phyloP scores from a whole-genome alignment of 2,888 invertebrate genomes.

The Noctua janthe region DNA sequence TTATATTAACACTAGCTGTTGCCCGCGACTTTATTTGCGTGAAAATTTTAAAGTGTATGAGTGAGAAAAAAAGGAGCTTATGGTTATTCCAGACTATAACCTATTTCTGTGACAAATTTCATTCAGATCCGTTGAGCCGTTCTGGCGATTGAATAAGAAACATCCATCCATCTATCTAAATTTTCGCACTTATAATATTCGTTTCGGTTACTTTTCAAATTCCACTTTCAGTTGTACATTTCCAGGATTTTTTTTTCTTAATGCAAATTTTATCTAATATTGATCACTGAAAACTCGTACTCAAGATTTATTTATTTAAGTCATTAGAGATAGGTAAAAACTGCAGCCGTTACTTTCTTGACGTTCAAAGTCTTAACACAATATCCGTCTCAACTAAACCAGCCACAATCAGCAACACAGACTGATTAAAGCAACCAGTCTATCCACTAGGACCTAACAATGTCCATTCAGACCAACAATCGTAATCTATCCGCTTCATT shows the following conservation, averaged over 20 bases:
- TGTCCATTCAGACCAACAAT: conserved; percentile 59
- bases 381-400: conserved; percentile 27
- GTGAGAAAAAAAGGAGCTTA: no score
- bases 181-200: no score
- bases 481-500: conserved; percentile 68
- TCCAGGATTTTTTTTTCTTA: background rate
- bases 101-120: no score
- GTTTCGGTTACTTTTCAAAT: background rate
- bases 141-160: no score
- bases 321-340: background rate
- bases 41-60: no score
- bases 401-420: conserved; percentile 32
- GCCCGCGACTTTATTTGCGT: no score
- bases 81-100: no score
- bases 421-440: conserved; percentile 37
- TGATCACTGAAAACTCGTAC: background rate
- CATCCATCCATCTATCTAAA: no score
- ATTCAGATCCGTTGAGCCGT: no score
- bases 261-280: no score
- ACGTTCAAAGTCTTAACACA: background rate
- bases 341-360: background rate
- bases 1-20: no score
- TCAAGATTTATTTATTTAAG: background rate
- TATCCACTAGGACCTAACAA: conserved; percentile 57
- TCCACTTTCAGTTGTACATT: background rate